A percentile compares a stretch with the other conserved stretches of the same genome.
phyloP scores from a whole-genome alignment of 2,888 invertebrate genomes.

The Drosophila kambysellisi region DNA sequence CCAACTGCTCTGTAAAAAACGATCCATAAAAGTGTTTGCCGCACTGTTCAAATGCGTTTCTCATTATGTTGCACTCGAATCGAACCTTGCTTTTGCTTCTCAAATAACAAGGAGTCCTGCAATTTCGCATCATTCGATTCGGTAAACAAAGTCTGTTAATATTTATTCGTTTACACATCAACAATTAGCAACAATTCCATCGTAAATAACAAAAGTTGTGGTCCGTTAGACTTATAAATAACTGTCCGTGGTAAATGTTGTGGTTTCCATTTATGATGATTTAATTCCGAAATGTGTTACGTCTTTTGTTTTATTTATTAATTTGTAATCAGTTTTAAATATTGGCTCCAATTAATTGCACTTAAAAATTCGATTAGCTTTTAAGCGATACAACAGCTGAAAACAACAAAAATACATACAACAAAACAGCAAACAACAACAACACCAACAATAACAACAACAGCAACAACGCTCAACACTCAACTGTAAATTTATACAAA shows the following conservation, averaged over 20 bases:
- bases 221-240: constrained; percentile 27
- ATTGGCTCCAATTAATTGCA: constrained; percentile 75
- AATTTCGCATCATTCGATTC: constrained; percentile 14
- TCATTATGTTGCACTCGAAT: constrained; percentile 54
- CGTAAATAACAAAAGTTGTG: constrained; percentile 16
- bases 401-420: constrained; percentile 53
- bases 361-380: constrained; percentile 69
- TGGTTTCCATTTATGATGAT: constrained; percentile 28
- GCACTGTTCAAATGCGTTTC: constrained; percentile 56
- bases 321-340: constrained; percentile 39
- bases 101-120: constrained; percentile 8
- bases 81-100: constrained; percentile 15
- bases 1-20: constrained; percentile 30
- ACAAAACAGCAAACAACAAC: constrained; percentile 34
- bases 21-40: constrained; percentile 33
- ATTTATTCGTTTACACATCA: background rate
- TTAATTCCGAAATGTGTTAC: constrained; percentile 11
- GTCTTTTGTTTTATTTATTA: constrained; percentile 14
- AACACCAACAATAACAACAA: constrained; percentile 28
- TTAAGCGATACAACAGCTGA: constrained; percentile 65
- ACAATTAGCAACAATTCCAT: background rate
- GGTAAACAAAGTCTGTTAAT: constrained; percentile 1
- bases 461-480: constrained; percentile 57
- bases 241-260: constrained; percentile 48
- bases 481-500: constrained; percentile 76